A percentile compares a stretch with the other conserved stretches of the same genome.
Conservation (phyloP, 1,140 invertebrate genomes). For the Scaptomyza hsui region DNA sequence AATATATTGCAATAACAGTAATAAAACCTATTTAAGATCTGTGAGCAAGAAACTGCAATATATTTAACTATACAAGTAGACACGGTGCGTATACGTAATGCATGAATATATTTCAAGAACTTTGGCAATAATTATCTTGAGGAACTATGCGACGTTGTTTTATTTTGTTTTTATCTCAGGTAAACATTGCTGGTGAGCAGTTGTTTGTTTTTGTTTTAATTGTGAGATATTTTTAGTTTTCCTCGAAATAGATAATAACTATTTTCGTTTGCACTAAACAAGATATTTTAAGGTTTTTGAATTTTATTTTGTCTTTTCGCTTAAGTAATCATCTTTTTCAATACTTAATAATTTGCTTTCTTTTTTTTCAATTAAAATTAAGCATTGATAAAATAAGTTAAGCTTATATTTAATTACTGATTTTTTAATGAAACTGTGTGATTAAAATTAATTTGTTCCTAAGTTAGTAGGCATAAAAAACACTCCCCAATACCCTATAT, state of each 20-base stretch:
- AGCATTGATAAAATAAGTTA: too few species aligned
- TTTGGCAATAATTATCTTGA: conserved; percentile 5
- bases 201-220: background rate
- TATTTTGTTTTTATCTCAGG: conserved; percentile 21
- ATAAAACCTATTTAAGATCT: conserved; percentile 11
- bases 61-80: conserved; percentile 46
- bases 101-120: conserved; percentile 23
- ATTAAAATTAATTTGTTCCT: too few species aligned
- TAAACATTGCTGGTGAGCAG: conserved; percentile 17
- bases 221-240: background rate
- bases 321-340: too few species aligned
- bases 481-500: too few species aligned
- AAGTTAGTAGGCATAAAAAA: too few species aligned
- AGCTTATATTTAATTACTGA: too few species aligned
- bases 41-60: background rate
- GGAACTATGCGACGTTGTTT: conserved; percentile 41
- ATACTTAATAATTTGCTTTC: too few species aligned
- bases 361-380: too few species aligned
- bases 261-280: background rate
- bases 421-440: too few species aligned
- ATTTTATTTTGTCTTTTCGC: too few species aligned
- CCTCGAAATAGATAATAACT: background rate
- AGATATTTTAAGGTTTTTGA: background rate
- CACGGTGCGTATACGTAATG: conserved; percentile 50
- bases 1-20: conserved; percentile 56